Base-by-base conservation (phyloP, 2,797 vertebrate genomes). In the Gouania willdenowi region DNA sequence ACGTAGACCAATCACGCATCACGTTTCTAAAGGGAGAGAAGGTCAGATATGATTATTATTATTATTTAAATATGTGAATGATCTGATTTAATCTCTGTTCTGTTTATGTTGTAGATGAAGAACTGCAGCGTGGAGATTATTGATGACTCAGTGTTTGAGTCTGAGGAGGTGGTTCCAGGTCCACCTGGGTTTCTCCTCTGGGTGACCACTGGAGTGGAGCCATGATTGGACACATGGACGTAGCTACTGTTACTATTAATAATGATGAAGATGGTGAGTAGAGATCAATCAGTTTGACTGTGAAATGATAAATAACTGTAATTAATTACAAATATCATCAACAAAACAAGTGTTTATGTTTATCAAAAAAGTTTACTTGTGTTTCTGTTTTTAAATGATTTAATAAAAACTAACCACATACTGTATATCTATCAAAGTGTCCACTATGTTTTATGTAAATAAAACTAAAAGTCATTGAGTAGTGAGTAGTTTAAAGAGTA, bases 151-250 rank as follows among this genome's bases (percentile, higher is more conserved):
- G 87, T 95, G 5, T 99, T 97, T 26, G 97, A 99, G 67, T 92
- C 92, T 0, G 94, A 96, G 14, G 97, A 99, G 46, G 91, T 93
- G n/a, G 60, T 97, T 99, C 79, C 90, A 88, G 74, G 81, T 98
- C 33, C 83, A 88, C 46, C 91, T 99, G 0, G 87, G 94, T 12
- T n/a, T 89, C 86, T 21, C 94, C 97, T 0, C 91, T 89, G 32
- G 92, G 97, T 3, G 93, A 92, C 76, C 95, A 98, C 26, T 98
- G 94, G 97, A 95, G 93, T 3, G 96, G 96, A 20, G 95, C 96
- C 26, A 91, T 89, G 84, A 68, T 94, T 24, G 97, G 94, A 1
- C 86, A 71, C 4, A 85, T 59, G 1, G 89, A 89, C 2, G 3
- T 90, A 25, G 91, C 91, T 38, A 93, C 91, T 7, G 5, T 99